Evolutionary conservation across 2,888 invertebrate genomes (phyloP), one percentile per base, ranked within the genome.

Genomic region (Entomobrya multifasciata): DNA sequence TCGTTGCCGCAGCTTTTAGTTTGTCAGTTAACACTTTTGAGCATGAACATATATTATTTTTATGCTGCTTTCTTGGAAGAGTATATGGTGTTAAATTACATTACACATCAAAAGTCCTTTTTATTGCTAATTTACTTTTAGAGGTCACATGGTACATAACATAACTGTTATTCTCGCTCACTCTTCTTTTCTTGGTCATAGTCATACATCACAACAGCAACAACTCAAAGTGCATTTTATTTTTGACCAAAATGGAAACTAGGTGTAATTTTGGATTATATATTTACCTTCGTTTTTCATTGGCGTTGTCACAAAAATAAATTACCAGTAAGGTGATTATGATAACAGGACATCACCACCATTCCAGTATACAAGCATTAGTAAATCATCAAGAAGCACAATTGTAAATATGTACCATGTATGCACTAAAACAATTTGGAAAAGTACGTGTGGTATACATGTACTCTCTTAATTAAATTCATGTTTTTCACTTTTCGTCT

Each of bases 141-240:
- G 65, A 79, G 79, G 79, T 79, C 79, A 79, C 11, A 65, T 13
- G 27, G 22, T 60, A 60, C 60, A n/a, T n/a, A n/a, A n/a, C n/a
- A 60, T 60, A 25, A 60, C 25, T 11, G 27, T 17, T 55, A 27
- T 20, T n/a, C n/a, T n/a, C n/a, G n/a, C n/a, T n/a, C n/a, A n/a
- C n/a, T n/a, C n/a, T n/a, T n/a, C n/a, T n/a, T n/a, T n/a, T n/a
- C n/a, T n/a, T n/a, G n/a, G n/a, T n/a, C n/a, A n/a, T n/a, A n/a
- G n/a, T n/a, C n/a, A n/a, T n/a, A n/a, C n/a, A n/a, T n/a, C n/a
- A n/a, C n/a, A n/a, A n/a, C n/a, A n/a, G n/a, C n/a, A n/a, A n/a
- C n/a, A n/a, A n/a, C n/a, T n/a, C n/a, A n/a, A n/a, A n/a, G 27
- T 60, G 27, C 27, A 60, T 25, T 8, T 6, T 60, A 25, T 60